phyloP scores from a whole-genome alignment of 2,113 vertebrate genomes.

The Piaya cayana region DNA sequence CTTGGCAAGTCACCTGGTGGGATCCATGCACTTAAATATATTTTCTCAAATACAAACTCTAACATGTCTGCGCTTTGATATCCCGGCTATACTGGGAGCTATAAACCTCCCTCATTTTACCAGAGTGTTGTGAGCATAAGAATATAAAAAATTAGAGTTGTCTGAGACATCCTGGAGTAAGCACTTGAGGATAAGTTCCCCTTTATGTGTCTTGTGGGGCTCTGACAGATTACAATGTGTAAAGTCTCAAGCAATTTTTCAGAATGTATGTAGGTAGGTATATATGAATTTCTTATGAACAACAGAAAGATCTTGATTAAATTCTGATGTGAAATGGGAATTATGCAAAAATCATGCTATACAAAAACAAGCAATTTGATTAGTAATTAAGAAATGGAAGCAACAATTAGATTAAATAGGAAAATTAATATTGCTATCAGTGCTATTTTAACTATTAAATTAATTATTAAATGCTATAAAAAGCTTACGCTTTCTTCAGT shows the following conservation, averaged over 20 bases:
- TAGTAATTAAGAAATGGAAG: constrained; percentile 26
- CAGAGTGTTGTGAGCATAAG: neutral
- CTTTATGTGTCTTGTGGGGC: neutral
- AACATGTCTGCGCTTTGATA: neutral
- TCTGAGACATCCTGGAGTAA: neutral
- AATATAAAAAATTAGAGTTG: neutral
- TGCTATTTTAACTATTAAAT: neutral
- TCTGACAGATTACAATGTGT: neutral
- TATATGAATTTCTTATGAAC: neutral
- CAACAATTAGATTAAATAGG: constrained; percentile 4
- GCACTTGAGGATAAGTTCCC: neutral
- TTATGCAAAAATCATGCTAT: neutral
- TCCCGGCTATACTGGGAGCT: neutral
- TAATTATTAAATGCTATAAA: constrained; percentile 8
- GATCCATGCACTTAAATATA: neutral
- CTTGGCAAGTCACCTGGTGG: neutral
- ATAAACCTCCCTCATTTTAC: neutral
- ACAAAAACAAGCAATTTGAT: neutral
- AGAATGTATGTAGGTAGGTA: neutral
- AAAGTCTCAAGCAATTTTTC: neutral
- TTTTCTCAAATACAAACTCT: neutral
- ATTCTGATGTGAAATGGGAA: neutral
- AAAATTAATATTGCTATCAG: neutral
- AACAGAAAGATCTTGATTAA: neutral
- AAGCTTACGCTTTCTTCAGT: neutral